Evolutionary conservation across 2,113 vertebrate genomes (phyloP).

Genomic region (Entosphenus tridentatus): DNA sequence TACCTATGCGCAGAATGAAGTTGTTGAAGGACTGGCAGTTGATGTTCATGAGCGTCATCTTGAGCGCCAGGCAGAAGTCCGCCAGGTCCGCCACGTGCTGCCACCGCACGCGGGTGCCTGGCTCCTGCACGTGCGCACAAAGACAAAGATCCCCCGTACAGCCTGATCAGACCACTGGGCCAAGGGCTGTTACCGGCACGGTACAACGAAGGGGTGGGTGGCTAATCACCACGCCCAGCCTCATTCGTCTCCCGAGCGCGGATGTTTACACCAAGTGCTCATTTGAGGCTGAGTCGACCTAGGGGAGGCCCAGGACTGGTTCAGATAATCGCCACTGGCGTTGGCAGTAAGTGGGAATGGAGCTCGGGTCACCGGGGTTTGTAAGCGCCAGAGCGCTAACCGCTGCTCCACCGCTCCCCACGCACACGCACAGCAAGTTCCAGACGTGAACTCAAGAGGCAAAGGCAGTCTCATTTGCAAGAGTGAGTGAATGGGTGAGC

Average conservation of each 20-base stretch:
- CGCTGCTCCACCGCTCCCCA: too few relatives aligned
- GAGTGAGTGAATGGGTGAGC: too few relatives aligned
- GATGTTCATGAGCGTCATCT: conserved; percentile 70
- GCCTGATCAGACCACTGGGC: too few relatives aligned
- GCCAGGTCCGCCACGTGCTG: conserved; percentile 71
- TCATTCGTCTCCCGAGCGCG: background rate
- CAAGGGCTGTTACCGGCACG: too few relatives aligned
- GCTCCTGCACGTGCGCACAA: conserved; percentile 29
- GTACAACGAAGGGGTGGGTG: background rate
- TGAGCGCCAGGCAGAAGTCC: conserved; percentile 81
- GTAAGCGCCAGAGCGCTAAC: too few relatives aligned
- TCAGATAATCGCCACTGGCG: too few relatives aligned
- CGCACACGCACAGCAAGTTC: too few relatives aligned
- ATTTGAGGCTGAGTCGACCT: background rate
- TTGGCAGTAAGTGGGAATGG: too few relatives aligned
- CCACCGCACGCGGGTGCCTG: conserved; percentile 48
- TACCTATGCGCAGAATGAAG: conserved; percentile 90
- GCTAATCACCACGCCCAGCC: background rate
- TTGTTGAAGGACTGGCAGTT: conserved; percentile 98
- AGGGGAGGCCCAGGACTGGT: too few relatives aligned
- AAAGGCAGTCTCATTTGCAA: too few relatives aligned
- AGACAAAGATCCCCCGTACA: background rate
- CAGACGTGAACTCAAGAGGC: too few relatives aligned
- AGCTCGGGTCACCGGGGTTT: too few relatives aligned
- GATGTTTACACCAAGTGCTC: background rate